Conservation (phyloP, 2,797 vertebrate species). For the Amblyopsis hoosieri region DNA sequence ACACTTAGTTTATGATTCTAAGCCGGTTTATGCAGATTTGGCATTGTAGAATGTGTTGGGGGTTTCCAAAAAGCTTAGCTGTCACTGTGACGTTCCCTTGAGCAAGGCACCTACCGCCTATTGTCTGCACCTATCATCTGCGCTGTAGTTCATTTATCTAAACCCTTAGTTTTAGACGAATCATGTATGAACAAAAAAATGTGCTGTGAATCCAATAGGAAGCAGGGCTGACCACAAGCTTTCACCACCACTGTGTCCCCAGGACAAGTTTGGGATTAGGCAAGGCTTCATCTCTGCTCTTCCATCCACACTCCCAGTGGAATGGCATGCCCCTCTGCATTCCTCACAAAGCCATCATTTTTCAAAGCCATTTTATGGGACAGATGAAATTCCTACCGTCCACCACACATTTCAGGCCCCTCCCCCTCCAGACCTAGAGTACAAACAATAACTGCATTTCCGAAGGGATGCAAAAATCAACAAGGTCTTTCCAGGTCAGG, state of each 20-base stretch:
- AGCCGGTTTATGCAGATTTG: too few relatives aligned
- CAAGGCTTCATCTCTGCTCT: constrained; percentile 23
- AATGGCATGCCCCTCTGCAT: background rate
- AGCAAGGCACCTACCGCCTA: too few relatives aligned
- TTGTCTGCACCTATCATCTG: too few relatives aligned
- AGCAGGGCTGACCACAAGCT: background rate
- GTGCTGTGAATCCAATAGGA: background rate
- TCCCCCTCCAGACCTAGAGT: background rate
- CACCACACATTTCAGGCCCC: background rate
- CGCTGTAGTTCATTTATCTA: too few relatives aligned
- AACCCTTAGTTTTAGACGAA: too few relatives aligned
- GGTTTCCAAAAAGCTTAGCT: too few relatives aligned
- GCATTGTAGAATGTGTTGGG: too few relatives aligned
- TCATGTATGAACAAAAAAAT: too few relatives aligned
- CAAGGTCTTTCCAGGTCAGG: background rate
- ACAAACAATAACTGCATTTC: background rate
- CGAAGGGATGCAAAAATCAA: background rate
- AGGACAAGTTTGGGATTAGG: constrained; percentile 26
- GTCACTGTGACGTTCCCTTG: too few relatives aligned
- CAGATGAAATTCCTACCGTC: background rate
- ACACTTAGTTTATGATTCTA: too few relatives aligned
- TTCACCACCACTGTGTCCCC: constrained; percentile 3
- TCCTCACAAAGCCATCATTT: background rate
- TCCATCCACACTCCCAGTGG: constrained; percentile 10
- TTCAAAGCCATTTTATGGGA: background rate